Base-by-base conservation (phyloP, 2,888 invertebrate genomes). In the Lycophotia porphyrea region DNA sequence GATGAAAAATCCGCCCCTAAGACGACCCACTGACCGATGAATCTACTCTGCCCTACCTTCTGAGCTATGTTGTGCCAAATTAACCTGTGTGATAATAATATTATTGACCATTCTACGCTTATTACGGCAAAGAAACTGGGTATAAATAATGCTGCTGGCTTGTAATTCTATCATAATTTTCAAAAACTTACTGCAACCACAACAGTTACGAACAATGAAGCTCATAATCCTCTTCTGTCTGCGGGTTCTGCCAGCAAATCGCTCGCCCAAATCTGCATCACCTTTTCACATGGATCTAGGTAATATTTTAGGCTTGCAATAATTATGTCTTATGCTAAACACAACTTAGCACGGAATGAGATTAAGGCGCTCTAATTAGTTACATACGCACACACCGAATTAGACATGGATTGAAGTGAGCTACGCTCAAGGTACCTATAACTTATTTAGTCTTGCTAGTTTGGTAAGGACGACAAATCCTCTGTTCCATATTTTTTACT, bases 301-400 rank as follows among this genome's bases (percentile, higher is more conserved):
- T 11, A 24, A 31, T 82, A 65, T 65, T 52, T 36, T 65, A 64
- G 18, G 44, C 58, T 34, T 27, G 39, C 27, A 60, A 11, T 60
- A 58, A 31, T 31, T 8, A 71, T 64, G 44, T 13, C 58, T 60
- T 63, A 64, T 49, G 76, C 63, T 74, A 67, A 67, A 58, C 63
- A 68, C 11, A 55, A 67, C 39, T 68, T 68, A 69, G 13, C n/a
- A 21, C 34, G 5, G 44, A 47, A 47, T 39, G 55, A 60, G 64
- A 80, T 80, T 78, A 80, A 31, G 49, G n/a, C 39, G 65, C 69
- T 66, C 78, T 65, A 55, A 68, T 71, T 83, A 71, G 68, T 34
- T 68, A 71, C 60, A 80, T 67, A 70, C 55, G 42, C 36, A n/a
- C 44, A 68, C 47, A 44, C 49, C 68, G 67, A 82, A n/a, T 67